Percentiles rank a stretch among this genome's conserved stretches.
These are phyloP conservation scores for Myotis planiceps DNA, from an alignment of 2,797 vertebrate genomes.

Conservation along the genomic window DNA sequence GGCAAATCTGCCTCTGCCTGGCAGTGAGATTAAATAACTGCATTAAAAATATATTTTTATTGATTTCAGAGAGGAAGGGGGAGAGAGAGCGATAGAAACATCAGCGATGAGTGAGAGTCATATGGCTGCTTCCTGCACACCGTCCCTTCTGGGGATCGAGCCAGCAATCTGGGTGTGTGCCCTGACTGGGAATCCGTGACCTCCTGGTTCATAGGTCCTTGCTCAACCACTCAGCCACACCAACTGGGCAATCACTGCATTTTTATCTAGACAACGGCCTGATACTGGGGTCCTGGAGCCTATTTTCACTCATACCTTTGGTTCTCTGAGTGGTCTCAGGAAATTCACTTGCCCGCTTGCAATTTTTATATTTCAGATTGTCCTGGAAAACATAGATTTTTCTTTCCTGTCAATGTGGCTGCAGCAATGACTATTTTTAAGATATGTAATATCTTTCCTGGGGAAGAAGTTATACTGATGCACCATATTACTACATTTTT, in stretches of 20 bases:
- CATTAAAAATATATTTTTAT: background rate
- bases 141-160: no score
- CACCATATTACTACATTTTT: background rate
- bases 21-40: background rate
- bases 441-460: conserved; percentile 28
- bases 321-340: background rate
- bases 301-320: background rate
- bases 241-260: background rate
- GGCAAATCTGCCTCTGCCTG: background rate
- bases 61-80: no score
- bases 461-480: background rate
- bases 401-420: background rate
- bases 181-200: no score
- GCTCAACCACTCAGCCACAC: no score
- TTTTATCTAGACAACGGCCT: background rate
- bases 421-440: conserved; percentile 24
- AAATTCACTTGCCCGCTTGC: background rate
- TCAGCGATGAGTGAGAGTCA: no score
- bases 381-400: background rate
- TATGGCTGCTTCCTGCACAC: no score
- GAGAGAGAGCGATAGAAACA: no score
- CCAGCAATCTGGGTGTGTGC: no score
- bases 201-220: no score
- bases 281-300: background rate
- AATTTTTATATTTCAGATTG: background rate